Evolutionary conservation across 2,113 vertebrate genomes (phyloP).

Genomic region (Pseudois nayaur): DNA sequence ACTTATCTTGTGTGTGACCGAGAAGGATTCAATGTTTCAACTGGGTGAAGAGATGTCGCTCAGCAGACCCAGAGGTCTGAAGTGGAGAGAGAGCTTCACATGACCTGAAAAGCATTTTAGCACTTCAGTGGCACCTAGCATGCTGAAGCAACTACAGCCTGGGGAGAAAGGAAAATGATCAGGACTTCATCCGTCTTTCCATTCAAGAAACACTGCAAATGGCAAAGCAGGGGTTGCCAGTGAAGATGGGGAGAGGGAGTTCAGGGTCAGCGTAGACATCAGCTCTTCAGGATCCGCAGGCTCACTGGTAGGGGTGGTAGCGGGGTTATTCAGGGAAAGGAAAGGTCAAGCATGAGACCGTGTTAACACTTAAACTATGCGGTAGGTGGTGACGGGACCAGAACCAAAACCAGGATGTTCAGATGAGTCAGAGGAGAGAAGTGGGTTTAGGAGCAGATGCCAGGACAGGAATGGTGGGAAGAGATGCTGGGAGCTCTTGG

Average conservation of each 20-base stretch:
- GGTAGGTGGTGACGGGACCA: background rate
- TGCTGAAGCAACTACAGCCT: background rate
- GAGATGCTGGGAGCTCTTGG: background rate
- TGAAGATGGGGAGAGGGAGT: background rate
- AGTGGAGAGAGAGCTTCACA: background rate
- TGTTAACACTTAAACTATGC: background rate
- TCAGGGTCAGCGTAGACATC: background rate
- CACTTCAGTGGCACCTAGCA: background rate
- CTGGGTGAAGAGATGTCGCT: background rate
- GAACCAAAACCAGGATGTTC: background rate
- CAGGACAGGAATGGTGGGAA: background rate
- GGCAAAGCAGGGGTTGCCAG: too few relatives aligned
- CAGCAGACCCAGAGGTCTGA: background rate
- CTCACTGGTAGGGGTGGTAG: background rate
- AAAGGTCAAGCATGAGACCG: background rate
- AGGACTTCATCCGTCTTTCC: background rate
- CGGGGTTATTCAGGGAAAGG: background rate
- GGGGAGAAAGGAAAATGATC: background rate
- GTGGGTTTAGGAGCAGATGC: background rate
- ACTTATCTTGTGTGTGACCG: accelerated
- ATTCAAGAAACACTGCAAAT: background rate
- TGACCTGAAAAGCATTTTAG: background rate
- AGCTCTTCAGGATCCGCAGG: background rate
- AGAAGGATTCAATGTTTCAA: background rate
- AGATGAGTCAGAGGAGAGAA: background rate